phyloP scores from a whole-genome alignment of 53 echinoderm and acorn worm genomes.

The Echinometra lucunter region DNA sequence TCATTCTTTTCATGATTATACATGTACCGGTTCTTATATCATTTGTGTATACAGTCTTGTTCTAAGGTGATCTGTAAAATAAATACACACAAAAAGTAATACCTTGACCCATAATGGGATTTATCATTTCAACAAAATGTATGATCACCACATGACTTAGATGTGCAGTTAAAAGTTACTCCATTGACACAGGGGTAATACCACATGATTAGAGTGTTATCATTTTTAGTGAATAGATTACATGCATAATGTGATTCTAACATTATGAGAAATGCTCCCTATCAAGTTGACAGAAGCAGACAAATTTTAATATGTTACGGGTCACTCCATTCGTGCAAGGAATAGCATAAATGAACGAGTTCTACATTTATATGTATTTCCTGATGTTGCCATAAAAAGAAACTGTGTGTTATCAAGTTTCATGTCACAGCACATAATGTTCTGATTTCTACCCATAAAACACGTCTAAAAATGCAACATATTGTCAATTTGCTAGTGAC shows the following conservation, averaged over 20 bases:
- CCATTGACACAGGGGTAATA: background rate
- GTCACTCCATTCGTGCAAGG: constrained; percentile 7
- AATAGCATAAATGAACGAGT: background rate
- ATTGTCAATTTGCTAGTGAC: no score
- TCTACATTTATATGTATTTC: background rate
- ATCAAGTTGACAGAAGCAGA: background rate
- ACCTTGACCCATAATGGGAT: background rate
- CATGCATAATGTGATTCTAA: background rate
- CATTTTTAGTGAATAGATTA: background rate
- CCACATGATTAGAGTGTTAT: background rate
- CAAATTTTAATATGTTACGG: background rate
- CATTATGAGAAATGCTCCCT: background rate
- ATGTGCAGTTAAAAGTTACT: background rate
- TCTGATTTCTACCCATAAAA: no score
- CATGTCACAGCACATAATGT: no score
- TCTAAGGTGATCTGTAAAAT: no score
- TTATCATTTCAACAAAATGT: background rate
- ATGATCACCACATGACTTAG: background rate
- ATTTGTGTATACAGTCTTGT: no score
- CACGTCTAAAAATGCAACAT: no score
- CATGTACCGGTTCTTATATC: no score
- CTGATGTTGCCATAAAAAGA: background rate
- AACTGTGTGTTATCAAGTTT: background rate
- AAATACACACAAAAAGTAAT: no score
- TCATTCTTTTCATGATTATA: no score